Evolutionary conservation across 2,888 invertebrate species (phyloP).

Genomic region (Apodemia hepburni): DNA sequence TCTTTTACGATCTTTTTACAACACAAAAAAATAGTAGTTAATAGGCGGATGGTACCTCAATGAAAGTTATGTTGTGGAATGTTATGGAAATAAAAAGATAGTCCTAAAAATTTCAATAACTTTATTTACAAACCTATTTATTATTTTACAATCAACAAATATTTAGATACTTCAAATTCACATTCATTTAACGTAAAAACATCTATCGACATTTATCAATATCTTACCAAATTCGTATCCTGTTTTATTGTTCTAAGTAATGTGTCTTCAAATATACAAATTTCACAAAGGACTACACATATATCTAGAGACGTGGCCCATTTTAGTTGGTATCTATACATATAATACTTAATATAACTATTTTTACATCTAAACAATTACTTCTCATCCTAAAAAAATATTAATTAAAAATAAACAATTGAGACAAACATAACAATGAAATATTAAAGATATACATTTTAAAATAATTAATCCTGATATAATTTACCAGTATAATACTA

Average conservation of each 20-base stretch:
- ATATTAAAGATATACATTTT: not conserved
- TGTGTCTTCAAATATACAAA: slow-evolving; percentile 18
- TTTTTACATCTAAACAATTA: slow-evolving; percentile 21
- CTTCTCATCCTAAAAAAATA: slow-evolving; percentile 5
- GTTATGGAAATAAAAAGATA: not conserved
- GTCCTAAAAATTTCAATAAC: slow-evolving; percentile 68
- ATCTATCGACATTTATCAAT: slow-evolving; percentile 62
- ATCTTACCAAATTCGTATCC: slow-evolving; percentile 51
- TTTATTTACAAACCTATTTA: slow-evolving; percentile 78
- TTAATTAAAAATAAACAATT: slow-evolving; percentile 18
- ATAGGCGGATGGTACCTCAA: too few species aligned
- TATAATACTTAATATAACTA: slow-evolving; percentile 35
- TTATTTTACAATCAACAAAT: slow-evolving; percentile 79
- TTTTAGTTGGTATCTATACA: slow-evolving; percentile 26
- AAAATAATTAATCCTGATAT: not conserved
- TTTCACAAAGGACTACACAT: slow-evolving; percentile 1
- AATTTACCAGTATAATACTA: not conserved
- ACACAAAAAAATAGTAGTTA: too few species aligned
- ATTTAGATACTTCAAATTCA: slow-evolving; percentile 68
- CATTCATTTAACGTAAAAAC: slow-evolving; percentile 75
- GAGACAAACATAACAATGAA: slow-evolving; percentile 10
- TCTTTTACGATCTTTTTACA: too few species aligned
- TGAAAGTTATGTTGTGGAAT: too few species aligned
- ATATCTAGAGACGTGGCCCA: slow-evolving; percentile 9
- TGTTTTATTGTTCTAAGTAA: slow-evolving; percentile 37